phyloP scores from a whole-genome alignment of 2,113 vertebrate genomes.

The Lampris megalopsis region DNA sequence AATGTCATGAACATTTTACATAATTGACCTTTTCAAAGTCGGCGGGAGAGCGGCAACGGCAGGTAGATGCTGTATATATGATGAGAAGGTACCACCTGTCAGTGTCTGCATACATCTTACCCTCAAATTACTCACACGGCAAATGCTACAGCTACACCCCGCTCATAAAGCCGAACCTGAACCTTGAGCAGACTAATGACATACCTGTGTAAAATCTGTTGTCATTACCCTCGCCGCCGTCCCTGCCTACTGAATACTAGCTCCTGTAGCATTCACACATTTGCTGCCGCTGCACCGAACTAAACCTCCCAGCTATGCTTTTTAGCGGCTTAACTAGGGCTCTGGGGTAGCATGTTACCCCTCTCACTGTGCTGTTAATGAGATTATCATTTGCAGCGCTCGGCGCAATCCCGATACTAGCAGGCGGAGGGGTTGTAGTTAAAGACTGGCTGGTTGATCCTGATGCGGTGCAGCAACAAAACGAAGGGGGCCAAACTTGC shows the following conservation, averaged over 20 bases:
- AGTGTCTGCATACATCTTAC: slow-evolving; percentile 15
- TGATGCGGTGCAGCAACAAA: slow-evolving; percentile 17
- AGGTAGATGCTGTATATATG: slow-evolving; percentile 8
- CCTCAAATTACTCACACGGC: slow-evolving; percentile 24
- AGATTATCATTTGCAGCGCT: slow-evolving; percentile 66
- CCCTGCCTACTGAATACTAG: neutral
- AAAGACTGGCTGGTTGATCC: slow-evolving; percentile 53
- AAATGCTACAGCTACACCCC: slow-evolving; percentile 34
- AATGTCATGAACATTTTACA: neutral
- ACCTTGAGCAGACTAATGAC: slow-evolving; percentile 37
- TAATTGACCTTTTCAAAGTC: neutral
- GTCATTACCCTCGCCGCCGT: slow-evolving; percentile 64
- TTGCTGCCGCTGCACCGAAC: slow-evolving; percentile 66
- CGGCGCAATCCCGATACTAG: slow-evolving; percentile 20
- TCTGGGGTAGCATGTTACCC: slow-evolving; percentile 59
- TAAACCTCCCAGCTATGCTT: slow-evolving; percentile 66
- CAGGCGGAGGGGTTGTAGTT: slow-evolving; percentile 47
- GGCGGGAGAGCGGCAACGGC: neutral
- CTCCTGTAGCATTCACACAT: slow-evolving; percentile 63
- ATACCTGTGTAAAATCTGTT: slow-evolving; percentile 53
- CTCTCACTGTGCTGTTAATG: slow-evolving; percentile 64
- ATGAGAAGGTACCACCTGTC: slow-evolving; percentile 18
- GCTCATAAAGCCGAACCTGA: slow-evolving; percentile 28
- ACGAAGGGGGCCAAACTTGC: slow-evolving; percentile 5
- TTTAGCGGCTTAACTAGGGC: slow-evolving; percentile 66